phyloP scores from a whole-genome alignment of 2,888 invertebrate genomes.

The Steinernema hermaphroditum region DNA sequence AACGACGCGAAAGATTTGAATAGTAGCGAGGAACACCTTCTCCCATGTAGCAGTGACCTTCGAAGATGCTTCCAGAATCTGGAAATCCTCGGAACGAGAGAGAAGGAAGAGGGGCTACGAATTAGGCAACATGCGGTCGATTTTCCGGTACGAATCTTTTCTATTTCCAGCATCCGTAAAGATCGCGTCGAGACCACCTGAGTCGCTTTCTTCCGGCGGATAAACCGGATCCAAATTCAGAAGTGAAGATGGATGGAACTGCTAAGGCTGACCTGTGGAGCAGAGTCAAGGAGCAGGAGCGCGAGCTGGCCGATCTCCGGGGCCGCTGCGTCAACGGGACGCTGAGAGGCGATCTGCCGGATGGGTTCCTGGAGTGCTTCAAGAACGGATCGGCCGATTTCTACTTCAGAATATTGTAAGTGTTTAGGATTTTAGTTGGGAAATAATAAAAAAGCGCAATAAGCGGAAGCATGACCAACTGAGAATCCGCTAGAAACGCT shows the following conservation, averaged over 20 bases:
- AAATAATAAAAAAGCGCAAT: too few relatives aligned
- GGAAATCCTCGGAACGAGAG: too few relatives aligned
- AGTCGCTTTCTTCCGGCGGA: too few relatives aligned
- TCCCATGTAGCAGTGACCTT: too few relatives aligned
- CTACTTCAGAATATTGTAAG: constrained; percentile 10
- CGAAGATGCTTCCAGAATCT: too few relatives aligned
- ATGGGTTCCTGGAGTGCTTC: not conserved
- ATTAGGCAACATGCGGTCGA: not conserved
- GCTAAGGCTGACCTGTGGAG: not conserved
- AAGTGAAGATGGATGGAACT: too few relatives aligned
- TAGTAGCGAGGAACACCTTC: too few relatives aligned
- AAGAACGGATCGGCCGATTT: not conserved
- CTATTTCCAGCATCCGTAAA: not conserved
- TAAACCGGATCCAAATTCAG: too few relatives aligned
- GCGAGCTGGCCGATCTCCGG: constrained; percentile 1
- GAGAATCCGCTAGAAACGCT: too few relatives aligned
- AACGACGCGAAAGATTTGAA: too few relatives aligned
- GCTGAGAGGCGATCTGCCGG: constrained; percentile 15
- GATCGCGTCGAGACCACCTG: not conserved
- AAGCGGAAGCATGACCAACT: too few relatives aligned
- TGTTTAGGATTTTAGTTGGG: not conserved
- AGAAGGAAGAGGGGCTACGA: too few relatives aligned
- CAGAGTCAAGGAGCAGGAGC: not conserved
- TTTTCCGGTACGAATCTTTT: not conserved
- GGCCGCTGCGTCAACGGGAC: constrained; percentile 5